Percentiles rank a stretch among this genome's conserved stretches.
phyloP scores from a whole-genome alignment of 2,797 vertebrate genomes.

The Microchirus variegatus region DNA sequence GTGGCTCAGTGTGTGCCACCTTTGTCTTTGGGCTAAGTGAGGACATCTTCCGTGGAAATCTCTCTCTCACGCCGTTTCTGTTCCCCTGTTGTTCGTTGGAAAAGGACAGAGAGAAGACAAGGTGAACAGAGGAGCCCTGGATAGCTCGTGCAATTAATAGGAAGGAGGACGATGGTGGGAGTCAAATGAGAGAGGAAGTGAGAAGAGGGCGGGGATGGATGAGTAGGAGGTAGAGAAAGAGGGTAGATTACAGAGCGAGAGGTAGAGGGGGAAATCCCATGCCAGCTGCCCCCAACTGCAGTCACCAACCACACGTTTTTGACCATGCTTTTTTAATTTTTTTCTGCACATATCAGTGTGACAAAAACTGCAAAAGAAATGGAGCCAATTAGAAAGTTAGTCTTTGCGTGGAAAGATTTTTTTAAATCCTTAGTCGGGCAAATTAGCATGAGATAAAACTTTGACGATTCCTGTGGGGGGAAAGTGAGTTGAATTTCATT shows the following conservation, averaged over 20 bases:
- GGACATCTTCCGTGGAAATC: slow-evolving; percentile 42
- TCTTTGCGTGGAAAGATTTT: background rate
- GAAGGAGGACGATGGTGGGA: slow-evolving; percentile 35
- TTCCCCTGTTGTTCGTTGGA: slow-evolving; percentile 42
- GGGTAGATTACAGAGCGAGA: slow-evolving; percentile 13
- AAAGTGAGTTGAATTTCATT: background rate
- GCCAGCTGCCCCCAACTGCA: too few relatives aligned
- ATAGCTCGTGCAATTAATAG: slow-evolving; percentile 22
- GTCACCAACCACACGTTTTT: too few relatives aligned
- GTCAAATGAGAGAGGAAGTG: slow-evolving; percentile 47
- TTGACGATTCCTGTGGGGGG: slow-evolving; percentile 5
- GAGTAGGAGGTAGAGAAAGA: slow-evolving; percentile 31
- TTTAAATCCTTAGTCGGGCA: slow-evolving; percentile 4
- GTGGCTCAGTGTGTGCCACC: too few relatives aligned
- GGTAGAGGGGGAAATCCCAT: slow-evolving; percentile 49
- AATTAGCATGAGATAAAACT: slow-evolving; percentile 9
- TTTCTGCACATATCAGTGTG: too few relatives aligned
- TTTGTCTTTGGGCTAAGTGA: too few relatives aligned
- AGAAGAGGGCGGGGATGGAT: slow-evolving; percentile 4
- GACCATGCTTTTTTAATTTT: too few relatives aligned
- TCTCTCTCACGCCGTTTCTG: slow-evolving; percentile 26
- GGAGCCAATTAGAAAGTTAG: slow-evolving; percentile 12
- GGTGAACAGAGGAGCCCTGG: slow-evolving; percentile 15
- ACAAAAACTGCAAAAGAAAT: too few relatives aligned
- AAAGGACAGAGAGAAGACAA: slow-evolving; percentile 14